Evolutionary conservation across 2,888 invertebrate genomes (phyloP).

Genomic region (Polyommatus icarus): DNA sequence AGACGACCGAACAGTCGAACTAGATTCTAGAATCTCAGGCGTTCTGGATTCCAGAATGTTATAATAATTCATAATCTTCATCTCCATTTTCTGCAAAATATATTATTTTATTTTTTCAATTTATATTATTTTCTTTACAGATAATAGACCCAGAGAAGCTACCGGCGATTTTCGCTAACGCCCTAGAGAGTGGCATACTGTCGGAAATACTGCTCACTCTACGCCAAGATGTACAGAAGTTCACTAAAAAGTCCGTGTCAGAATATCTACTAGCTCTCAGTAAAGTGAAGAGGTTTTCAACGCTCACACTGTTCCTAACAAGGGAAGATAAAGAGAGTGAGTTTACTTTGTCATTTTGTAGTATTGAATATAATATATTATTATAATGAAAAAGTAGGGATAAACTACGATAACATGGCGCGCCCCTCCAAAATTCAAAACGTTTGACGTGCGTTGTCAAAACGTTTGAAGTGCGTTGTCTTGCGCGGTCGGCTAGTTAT

Average conservation of each 20-base stretch:
- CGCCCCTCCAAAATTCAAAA: too few species aligned
- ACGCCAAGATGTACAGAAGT: conserved; percentile 63
- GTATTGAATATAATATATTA: too few species aligned
- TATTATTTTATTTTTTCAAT: background rate
- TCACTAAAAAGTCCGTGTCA: conserved; percentile 61
- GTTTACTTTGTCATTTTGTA: background rate
- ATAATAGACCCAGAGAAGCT: conserved; percentile 80
- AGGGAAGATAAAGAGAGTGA: conserved; percentile 80
- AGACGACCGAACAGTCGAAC: too few species aligned
- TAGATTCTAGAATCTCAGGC: too few species aligned
- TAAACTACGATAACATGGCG: too few species aligned
- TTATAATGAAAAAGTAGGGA: too few species aligned
- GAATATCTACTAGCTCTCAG: conserved; percentile 77
- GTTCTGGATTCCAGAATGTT: too few species aligned
- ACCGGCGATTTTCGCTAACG: conserved; percentile 83
- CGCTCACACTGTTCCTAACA: conserved; percentile 83
- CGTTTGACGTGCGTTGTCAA: too few species aligned
- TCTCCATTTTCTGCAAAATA: too few species aligned
- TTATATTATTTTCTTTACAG: conserved; percentile 55
- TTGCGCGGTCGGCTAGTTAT: too few species aligned
- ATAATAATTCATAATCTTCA: too few species aligned
- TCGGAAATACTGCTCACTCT: conserved; percentile 79
- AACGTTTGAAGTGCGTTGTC: too few species aligned
- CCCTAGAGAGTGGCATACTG: conserved; percentile 83
- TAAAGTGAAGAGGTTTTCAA: conserved; percentile 82